These are phyloP conservation scores for Scyliorhinus canicula DNA, from an alignment of 2,797 vertebrate species.

Conservation along the genomic window DNA sequence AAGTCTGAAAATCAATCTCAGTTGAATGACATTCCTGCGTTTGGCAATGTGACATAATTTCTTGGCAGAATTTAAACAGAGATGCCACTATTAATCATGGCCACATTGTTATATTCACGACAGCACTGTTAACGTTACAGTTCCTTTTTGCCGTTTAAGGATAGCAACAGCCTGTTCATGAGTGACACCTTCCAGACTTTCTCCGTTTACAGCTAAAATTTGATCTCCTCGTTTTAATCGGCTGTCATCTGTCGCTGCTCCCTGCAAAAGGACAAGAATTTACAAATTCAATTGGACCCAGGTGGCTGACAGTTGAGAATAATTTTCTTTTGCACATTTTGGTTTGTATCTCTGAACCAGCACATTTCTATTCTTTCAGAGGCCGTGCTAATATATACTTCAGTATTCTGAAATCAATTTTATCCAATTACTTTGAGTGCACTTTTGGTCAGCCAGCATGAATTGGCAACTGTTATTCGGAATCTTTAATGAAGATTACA, in stretches of 20 bases:
- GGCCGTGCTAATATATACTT: not conserved
- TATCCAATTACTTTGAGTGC: not conserved
- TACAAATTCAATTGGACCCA: not conserved
- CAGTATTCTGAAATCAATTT: not conserved
- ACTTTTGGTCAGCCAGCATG: not conserved
- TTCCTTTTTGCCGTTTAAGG: conserved; percentile 77
- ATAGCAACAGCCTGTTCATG: conserved; percentile 84
- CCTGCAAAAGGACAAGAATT: conserved; percentile 57
- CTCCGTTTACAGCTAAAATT: conserved; percentile 79
- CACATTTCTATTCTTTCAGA: not conserved
- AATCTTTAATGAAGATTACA: not conserved
- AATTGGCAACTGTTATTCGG: not conserved
- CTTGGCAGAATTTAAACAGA: conserved; percentile 17
- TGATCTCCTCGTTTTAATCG: conserved; percentile 84
- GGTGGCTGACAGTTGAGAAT: not conserved
- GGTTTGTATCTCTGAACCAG: not conserved
- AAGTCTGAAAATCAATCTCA: not conserved
- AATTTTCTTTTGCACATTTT: not conserved
- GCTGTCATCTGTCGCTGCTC: conserved; percentile 79
- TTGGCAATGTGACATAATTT: not conserved
- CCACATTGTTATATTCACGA: conserved; percentile 56
- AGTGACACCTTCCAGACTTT: conserved; percentile 76
- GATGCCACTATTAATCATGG: not conserved
- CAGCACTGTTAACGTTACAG: conserved; percentile 70
- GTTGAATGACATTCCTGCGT: conserved; percentile 2